A percentile compares a stretch with the other conserved stretches of the same genome.
Evolutionary conservation across 2,888 invertebrate genomes (phyloP).

Genomic region (Pseudoips prasinana): DNA sequence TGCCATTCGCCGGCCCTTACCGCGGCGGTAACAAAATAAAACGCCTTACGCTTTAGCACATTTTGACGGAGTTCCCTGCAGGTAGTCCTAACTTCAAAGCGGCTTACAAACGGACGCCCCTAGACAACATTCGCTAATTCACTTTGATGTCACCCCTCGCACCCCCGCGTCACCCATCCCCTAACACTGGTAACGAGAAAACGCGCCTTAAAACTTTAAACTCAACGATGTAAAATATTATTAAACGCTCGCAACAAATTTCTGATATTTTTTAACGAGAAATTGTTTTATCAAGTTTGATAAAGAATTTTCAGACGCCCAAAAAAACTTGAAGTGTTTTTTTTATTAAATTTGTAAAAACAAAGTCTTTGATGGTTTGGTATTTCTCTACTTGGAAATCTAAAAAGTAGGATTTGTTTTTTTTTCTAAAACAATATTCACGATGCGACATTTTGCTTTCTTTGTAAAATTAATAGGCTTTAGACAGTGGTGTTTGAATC

Average conservation of each 20-base stretch:
- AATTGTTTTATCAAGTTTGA: slow-evolving; percentile 57
- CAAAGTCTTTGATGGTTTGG: slow-evolving; percentile 25
- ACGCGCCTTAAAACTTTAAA: slow-evolving; percentile 74
- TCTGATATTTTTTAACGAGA: slow-evolving; percentile 59
- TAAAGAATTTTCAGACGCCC: slow-evolving; percentile 36
- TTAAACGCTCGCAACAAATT: slow-evolving; percentile 66
- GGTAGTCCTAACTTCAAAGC: slow-evolving; percentile 76
- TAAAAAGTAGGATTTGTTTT: too few relatives aligned
- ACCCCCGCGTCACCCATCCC: slow-evolving; percentile 38
- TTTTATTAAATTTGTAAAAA: slow-evolving; percentile 28
- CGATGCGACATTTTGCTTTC: too few relatives aligned
- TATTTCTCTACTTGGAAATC: slow-evolving; percentile 12
- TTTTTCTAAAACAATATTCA: too few relatives aligned
- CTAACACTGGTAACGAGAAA: slow-evolving; percentile 65
- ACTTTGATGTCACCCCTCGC: slow-evolving; percentile 75
- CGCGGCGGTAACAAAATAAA: slow-evolving; percentile 58
- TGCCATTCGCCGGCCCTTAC: slow-evolving; percentile 20
- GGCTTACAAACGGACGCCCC: slow-evolving; percentile 78
- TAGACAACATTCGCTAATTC: slow-evolving; percentile 81
- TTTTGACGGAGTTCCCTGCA: slow-evolving; percentile 61
- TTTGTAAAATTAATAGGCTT: too few relatives aligned
- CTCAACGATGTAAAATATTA: slow-evolving; percentile 63
- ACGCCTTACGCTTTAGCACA: slow-evolving; percentile 58
- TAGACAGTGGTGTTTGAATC: too few relatives aligned
- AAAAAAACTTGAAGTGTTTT: slow-evolving; percentile 19